Evolutionary conservation across 2,797 vertebrate genomes (phyloP).

Genomic region (Lagocephalus sceleratus): DNA sequence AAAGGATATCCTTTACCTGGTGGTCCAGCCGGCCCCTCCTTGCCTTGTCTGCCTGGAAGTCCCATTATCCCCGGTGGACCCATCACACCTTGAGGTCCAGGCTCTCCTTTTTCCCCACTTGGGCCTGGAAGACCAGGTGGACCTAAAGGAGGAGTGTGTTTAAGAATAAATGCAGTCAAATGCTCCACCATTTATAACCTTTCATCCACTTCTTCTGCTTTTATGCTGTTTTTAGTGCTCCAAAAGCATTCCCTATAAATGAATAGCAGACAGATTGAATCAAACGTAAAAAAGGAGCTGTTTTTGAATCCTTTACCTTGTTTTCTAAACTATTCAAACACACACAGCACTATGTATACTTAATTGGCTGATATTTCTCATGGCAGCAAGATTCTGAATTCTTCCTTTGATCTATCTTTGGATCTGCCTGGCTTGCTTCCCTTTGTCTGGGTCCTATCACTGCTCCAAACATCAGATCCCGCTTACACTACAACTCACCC

Average conservation of each 20-base stretch:
- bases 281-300: too few relatives aligned
- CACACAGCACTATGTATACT: slow-evolving; percentile 23
- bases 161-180: too few relatives aligned
- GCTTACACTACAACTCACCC: slow-evolving; percentile 50
- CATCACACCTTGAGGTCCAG: slow-evolving; percentile 58
- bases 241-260: too few relatives aligned
- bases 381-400: slow-evolving; percentile 32
- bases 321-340: too few relatives aligned
- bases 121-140: slow-evolving; percentile 78
- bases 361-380: slow-evolving; percentile 24
- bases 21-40: slow-evolving; percentile 71
- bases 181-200: too few relatives aligned
- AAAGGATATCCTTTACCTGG: slow-evolving; percentile 70
- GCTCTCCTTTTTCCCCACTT: slow-evolving; percentile 70
- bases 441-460: slow-evolving; percentile 16
- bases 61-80: slow-evolving; percentile 79
- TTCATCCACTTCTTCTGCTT: too few relatives aligned
- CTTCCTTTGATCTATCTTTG: slow-evolving; percentile 46
- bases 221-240: too few relatives aligned
- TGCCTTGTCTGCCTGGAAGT: slow-evolving; percentile 72
- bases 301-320: too few relatives aligned
- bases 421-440: slow-evolving; percentile 20
- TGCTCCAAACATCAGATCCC: slow-evolving; percentile 35
- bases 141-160: slow-evolving; percentile 48
- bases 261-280: too few relatives aligned